Evolutionary conservation across 2,113 vertebrate species (phyloP), one percentile per base, ranked within the genome.

Genomic region (Vidua chalybeata): DNA sequence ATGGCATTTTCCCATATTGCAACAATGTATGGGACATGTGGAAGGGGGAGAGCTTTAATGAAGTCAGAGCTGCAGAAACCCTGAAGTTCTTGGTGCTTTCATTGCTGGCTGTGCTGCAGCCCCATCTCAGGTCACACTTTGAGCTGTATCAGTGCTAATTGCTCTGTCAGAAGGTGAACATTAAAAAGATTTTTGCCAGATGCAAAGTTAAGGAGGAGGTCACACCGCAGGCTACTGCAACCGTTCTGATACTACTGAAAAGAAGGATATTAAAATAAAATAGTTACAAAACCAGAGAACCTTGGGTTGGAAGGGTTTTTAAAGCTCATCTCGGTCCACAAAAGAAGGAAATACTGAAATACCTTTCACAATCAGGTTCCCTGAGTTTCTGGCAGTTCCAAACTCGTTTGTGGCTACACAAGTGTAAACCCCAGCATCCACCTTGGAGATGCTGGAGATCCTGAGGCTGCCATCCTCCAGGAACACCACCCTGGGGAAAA

Each of bases 321-420:
- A 28, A 28, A 69, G 46, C 18, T 28, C 63, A 11, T 30, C 16
- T n/a, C 1, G 0, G 11, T 27, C 46, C n/a, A 35, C 59, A 39
- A 45, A 54, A 48, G 21, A 73, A 90, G 28, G 28, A 54, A 68
- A 87, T 10, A 30, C 52, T 75, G 31, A 94, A 87, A 33, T 98
- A 99, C 98, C 98, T 99, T 99, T 99, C 20, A 99, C 98, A 37
- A 98, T 35, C 80, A 99, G 97, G 19, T 51, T 96, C 58, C 98
- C 99, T 1, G 98, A 97, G 86, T 96, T 98, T 96, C 98, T 98
- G 35, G 98, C 98, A 21, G 94, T 63, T 56, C 99, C 98, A 17
- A 99, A 99, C 46, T 98, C 98, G 97, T 99, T 99, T 16, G 97
- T 98, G 61, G 98, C 99, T 69, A 98, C 80, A 69, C 99, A 99